Conservation (phyloP, 1,140 invertebrate genomes). For the Drusus annulatus region DNA sequence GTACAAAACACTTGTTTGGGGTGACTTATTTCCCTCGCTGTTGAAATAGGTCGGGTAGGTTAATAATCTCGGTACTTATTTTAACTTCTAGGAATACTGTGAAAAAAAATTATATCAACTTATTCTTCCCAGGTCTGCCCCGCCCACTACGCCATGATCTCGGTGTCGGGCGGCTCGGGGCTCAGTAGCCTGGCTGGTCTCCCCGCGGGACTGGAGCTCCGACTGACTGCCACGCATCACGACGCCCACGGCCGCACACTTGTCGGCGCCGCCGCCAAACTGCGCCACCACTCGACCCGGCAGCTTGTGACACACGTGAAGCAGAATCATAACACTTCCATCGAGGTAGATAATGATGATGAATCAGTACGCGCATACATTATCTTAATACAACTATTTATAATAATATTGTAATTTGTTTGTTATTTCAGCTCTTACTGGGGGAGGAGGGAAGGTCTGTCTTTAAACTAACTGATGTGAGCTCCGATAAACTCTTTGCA, state of each 20-base stretch:
- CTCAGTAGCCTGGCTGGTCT: conserved; percentile 31
- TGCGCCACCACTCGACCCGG: conserved; percentile 27
- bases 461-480: conserved; percentile 36
- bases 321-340: conserved; percentile 16
- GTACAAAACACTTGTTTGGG: too few species aligned
- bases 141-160: conserved; percentile 48
- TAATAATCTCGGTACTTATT: too few species aligned
- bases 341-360: conserved; percentile 26
- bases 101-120: too few species aligned
- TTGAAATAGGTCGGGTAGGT: too few species aligned
- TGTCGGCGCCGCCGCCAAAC: neutral
- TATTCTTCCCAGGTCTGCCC: conserved; percentile 41
- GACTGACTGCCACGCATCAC: conserved; percentile 32
- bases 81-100: too few species aligned
- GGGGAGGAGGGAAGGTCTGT: conserved; percentile 41
- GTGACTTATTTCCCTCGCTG: too few species aligned
- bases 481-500: conserved; percentile 36
- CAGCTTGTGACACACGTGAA: conserved; percentile 5
- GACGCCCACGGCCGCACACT: conserved; percentile 47
- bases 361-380: too few species aligned
- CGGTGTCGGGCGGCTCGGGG: conserved; percentile 17
- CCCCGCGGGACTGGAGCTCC: conserved; percentile 45
- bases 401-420: conserved; percentile 10
- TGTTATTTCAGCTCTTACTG: conserved; percentile 45
- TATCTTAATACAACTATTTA: too few species aligned